Evolutionary conservation across 2,888 invertebrate species (phyloP).

Genomic region (Drosophila recens): DNA sequence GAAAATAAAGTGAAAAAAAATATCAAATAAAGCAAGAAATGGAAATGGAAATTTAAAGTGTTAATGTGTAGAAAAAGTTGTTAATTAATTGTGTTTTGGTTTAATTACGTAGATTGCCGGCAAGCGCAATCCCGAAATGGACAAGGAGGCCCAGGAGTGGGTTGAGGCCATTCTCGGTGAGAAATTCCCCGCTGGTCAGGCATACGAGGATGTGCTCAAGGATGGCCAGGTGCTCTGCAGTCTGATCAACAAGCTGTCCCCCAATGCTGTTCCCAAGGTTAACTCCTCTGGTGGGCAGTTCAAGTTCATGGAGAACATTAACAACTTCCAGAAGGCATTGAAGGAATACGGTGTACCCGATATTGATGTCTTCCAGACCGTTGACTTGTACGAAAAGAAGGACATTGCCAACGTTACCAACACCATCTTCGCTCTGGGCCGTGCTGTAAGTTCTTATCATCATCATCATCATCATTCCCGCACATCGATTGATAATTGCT

Average conservation of each 20-base stretch:
- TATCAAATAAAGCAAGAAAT: slow-evolving; percentile 6
- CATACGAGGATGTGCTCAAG: slow-evolving; percentile 94
- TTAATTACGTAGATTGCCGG: slow-evolving; percentile 89
- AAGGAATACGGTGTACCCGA: slow-evolving; percentile 95
- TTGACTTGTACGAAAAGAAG: slow-evolving; percentile 98
- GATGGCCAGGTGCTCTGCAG: slow-evolving; percentile 97
- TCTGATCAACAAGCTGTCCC: slow-evolving; percentile 96
- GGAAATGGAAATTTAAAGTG: slow-evolving; percentile 27
- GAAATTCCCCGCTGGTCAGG: slow-evolving; percentile 93
- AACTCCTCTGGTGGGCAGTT: slow-evolving; percentile 98
- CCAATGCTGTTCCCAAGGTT: slow-evolving; percentile 95
- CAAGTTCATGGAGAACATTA: slow-evolving; percentile 99
- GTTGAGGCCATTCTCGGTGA: slow-evolving; percentile 94
- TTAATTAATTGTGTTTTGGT: slow-evolving; percentile 25
- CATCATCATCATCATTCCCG: too few relatives aligned
- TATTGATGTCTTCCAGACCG: slow-evolving; percentile 98
- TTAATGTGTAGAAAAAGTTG: slow-evolving; percentile 15
- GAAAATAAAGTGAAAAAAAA: slow-evolving; percentile 6
- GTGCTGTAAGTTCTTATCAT: slow-evolving; percentile 88
- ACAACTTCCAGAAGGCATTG: slow-evolving; percentile 94
- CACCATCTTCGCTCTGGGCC: slow-evolving; percentile 93
- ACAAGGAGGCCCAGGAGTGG: slow-evolving; percentile 96
- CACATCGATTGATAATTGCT: neutral
- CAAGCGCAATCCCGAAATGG: slow-evolving; percentile 93
- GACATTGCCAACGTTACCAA: slow-evolving; percentile 94